Evolutionary conservation across 2,797 vertebrate genomes (phyloP), one percentile per base, ranked within the genome.

Genomic region (Sebastes taczanowskii): DNA sequence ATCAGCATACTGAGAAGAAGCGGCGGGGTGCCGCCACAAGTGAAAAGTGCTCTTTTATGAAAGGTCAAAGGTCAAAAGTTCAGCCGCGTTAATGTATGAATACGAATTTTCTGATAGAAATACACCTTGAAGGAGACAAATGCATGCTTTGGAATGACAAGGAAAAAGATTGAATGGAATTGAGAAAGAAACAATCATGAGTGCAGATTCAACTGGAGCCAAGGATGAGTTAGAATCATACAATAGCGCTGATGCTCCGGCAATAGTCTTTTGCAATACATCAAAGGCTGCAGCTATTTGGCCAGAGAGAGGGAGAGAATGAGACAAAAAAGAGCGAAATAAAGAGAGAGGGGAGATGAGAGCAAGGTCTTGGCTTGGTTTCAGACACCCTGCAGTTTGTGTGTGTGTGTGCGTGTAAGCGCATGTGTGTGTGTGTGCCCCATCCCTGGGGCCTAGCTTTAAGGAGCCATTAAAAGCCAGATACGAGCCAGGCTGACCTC

Each of bases 401-500:
- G 81, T 72, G 59, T 68, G 61, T 59, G 61, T 42, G 49, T 70
- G 46, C 38, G 22, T 70, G 55, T 42, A 53, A 34, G 20, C 25
- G 60, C 56, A 52, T 25, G 25, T 27, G 25, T 66, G 56, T 74
- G 70, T 74, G 70, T 74, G 59, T 78, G 71, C 82, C 76, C 83
- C 80, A 82, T 93, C 91, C 89, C 88, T n/a, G 25, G 90, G 91
- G 93, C 82, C 80, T 84, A 30, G 86, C 92, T 94, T 92, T 93
- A 94, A 92, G 93, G 90, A 94, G 83, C 93, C 89, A 94, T 94
- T 95, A 94, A 93, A 93, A 93, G 92, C 89, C 86, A 92, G 90
- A 93, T 90, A 90, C 87, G 78, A 91, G 91, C 81, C 87, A 82
- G 80, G 79, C 83, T 93, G 94, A 94, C 94, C 94, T 93, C 83